A percentile compares a stretch with the other conserved stretches of the same genome.
These are phyloP conservation scores for Drosophila guanche DNA, from an alignment of 1,140 invertebrate species.

Conservation along the genomic window DNA sequence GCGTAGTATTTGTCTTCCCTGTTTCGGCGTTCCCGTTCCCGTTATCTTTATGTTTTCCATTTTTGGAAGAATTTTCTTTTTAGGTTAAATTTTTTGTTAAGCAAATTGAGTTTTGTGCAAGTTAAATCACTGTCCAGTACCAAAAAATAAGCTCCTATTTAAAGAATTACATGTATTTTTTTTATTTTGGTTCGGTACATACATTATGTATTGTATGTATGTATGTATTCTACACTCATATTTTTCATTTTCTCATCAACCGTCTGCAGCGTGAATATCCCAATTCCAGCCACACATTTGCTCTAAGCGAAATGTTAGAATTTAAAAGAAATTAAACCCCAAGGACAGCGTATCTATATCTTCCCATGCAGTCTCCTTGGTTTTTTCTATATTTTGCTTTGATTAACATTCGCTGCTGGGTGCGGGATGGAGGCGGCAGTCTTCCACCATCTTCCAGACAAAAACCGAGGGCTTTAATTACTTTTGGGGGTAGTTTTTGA, in stretches of 20 bases:
- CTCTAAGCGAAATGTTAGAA: conserved; percentile 59
- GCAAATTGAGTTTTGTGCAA: neutral
- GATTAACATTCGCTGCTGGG: conserved; percentile 68
- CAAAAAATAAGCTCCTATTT: too few relatives aligned
- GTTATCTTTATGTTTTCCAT: conserved; percentile 14
- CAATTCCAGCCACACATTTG: conserved; percentile 11
- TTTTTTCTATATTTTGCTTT: conserved; percentile 71
- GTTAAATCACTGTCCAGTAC: too few relatives aligned
- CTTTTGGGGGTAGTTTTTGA: conserved; percentile 76
- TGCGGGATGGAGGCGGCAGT: conserved; percentile 6
- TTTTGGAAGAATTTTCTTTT: conserved; percentile 30
- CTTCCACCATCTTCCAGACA: conserved; percentile 15
- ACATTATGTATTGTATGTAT: too few relatives aligned
- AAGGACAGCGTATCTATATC: conserved; percentile 63
- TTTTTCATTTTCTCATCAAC: neutral
- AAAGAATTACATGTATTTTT: too few relatives aligned
- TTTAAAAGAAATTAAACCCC: conserved; percentile 79
- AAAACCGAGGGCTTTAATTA: conserved; percentile 69
- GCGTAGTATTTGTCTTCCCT: conserved; percentile 8
- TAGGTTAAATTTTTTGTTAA: conserved; percentile 21
- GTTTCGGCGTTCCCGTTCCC: conserved; percentile 41
- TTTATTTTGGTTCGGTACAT: too few relatives aligned
- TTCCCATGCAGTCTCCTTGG: conserved; percentile 34
- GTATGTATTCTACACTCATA: neutral
- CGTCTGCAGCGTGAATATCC: neutral